Base-by-base conservation (phyloP, 2,888 invertebrate species). In the Oeneis ivallda region DNA sequence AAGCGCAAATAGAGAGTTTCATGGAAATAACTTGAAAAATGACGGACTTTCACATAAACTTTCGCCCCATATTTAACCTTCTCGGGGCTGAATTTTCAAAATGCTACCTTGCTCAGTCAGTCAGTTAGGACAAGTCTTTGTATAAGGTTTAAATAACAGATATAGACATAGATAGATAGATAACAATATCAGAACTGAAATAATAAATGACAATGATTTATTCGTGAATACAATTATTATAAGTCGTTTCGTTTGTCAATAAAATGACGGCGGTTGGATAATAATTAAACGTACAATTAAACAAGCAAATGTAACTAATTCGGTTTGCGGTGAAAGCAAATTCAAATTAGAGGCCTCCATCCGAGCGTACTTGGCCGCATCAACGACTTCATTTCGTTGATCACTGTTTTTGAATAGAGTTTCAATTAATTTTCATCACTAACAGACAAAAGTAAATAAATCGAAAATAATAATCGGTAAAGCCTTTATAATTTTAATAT, bases 321-420 rank as follows among this genome's bases (percentile, higher is more conserved):
- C 65, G 63, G 65, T 68, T 65, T 70, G 69, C 45, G 70, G 67
- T 65, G 47, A 67, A 65, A 68, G 65, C 62, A 70, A 71, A 73
- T 74, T 73, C 67, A 70, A 70, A 72, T 73, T 67, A 68, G 70
- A 63, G 65, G 61, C 70, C 72, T 70, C 70, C 70, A 69, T 70
- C 62, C 53, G 65, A 65, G 62, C 64, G 64, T 64, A 67, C 64
- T 69, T 67, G 53, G 58, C 64, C 67, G 61, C 64, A 39, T 60
- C 61, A 52, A 26, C 52, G 52, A 61, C 57, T 61, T 53, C 56
- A 61, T 64, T 67, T 57, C 26, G 59, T 49, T 49, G 64, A 60
- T 64, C 64, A 67, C 64, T 61, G 64, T 61, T 67, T 67, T 57
- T 56, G 19, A n/a, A 37, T 54, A 11, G 11, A 52, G 39, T 19